Conservation (phyloP, 1,140 invertebrate genomes). For the Dinothrombium tinctorium region DNA sequence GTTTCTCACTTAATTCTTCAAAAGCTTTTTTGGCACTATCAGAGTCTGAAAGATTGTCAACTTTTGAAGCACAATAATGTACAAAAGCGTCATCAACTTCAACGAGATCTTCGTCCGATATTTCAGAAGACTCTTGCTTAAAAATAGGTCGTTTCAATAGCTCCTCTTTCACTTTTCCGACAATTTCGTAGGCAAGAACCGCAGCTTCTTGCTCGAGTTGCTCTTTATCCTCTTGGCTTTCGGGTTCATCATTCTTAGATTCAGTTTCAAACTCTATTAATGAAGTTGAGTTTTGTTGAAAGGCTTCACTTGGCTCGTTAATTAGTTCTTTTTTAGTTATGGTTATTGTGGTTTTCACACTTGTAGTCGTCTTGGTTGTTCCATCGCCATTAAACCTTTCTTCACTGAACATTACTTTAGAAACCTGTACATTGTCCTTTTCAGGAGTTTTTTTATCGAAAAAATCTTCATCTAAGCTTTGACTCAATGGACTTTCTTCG, state of each 20-base stretch:
- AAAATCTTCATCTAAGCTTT: no score
- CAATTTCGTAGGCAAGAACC: conserved; percentile 25
- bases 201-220: conserved; percentile 18
- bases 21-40: background rate
- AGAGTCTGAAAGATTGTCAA: no score
- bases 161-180: conserved; percentile 29
- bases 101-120: conserved; percentile 16
- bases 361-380: background rate
- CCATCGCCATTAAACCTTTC: no score
- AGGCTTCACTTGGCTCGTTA: conserved; percentile 21
- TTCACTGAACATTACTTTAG: no score
- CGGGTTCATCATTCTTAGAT: background rate
- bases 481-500: no score
- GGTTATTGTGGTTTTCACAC: background rate
- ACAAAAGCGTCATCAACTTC: conserved; percentile 12
- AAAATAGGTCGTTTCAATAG: conserved; percentile 20
- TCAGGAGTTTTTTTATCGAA: no score
- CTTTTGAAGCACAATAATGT: no score
- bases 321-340: conserved; percentile 21
- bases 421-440: no score
- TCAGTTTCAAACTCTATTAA: conserved; percentile 19
- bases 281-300: background rate
- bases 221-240: background rate
- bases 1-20: no score
- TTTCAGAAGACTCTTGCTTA: conserved; percentile 10